These are phyloP conservation scores for Beroe forskalii DNA, from an alignment of 37 sponge, comb jelly and placozoan species.

Conservation along the genomic window DNA sequence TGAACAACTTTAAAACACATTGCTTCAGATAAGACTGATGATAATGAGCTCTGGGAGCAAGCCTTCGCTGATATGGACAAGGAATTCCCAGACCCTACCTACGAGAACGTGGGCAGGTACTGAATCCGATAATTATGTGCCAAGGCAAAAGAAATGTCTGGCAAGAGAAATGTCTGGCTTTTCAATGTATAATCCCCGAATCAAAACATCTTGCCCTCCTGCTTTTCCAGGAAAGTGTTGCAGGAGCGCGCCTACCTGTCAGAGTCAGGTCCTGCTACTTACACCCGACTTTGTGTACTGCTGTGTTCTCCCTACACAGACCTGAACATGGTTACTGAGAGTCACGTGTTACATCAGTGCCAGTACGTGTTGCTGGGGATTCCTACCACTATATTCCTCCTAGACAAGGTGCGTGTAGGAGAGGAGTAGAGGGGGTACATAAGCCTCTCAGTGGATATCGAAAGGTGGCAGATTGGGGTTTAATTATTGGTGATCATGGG, in stretches of 20 bases:
- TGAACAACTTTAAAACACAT: too few species aligned
- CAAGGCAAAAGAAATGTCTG: too few species aligned
- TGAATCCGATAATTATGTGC: background rate
- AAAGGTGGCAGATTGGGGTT: too few species aligned
- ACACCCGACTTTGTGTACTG: slow-evolving; percentile 51
- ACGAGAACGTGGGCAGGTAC: slow-evolving; percentile 44
- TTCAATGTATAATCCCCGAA: too few species aligned
- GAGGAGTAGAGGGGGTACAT: background rate
- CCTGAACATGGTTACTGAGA: slow-evolving; percentile 27
- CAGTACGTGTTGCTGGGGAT: slow-evolving; percentile 40
- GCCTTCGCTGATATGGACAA: slow-evolving; percentile 18
- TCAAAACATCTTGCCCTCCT: too few species aligned
- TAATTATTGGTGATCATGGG: too few species aligned
- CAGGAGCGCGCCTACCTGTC: slow-evolving; percentile 37
- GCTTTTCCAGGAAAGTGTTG: slow-evolving; percentile 39
- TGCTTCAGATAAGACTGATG: too few species aligned
- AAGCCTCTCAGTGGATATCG: too few species aligned
- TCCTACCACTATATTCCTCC: slow-evolving; percentile 41
- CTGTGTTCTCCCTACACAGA: slow-evolving; percentile 46
- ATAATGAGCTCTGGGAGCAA: slow-evolving; percentile 36
- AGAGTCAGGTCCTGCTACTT: slow-evolving; percentile 3
- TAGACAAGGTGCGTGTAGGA: slow-evolving; percentile 1
- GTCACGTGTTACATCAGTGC: slow-evolving; percentile 28
- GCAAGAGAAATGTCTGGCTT: too few species aligned
- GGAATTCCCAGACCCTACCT: slow-evolving; percentile 24